Base-by-base conservation (phyloP, 2,888 invertebrate species). In the Phalera bucephala region DNA sequence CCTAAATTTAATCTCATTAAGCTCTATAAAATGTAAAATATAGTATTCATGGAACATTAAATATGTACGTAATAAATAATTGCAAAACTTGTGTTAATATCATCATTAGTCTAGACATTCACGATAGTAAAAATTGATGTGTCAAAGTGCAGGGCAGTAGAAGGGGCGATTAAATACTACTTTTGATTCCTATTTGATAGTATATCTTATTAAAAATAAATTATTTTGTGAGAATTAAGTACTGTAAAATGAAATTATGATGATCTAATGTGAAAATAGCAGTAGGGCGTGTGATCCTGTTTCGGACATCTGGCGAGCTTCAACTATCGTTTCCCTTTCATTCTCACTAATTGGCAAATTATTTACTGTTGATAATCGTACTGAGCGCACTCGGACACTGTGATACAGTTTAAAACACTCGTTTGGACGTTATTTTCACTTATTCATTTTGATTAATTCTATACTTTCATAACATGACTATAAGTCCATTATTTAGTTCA, bases 61-160 rank as follows among this genome's bases (percentile, higher is more conserved):
- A 47, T 59, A 56, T 39, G 62, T 72, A 61, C 47, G 64, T 65
- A 38, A 45, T 44, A 20, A 46, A 35, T 28, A 40, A 29, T 36
- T 33, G 33, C 20, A 26, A 27, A 15, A 34, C 32, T 39, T 38
- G 14, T 33, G 11, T 19, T 8, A 36, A 33, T 49, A 37, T 23
- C 30, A 27, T 29, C 31, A 11, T 15, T 33, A 47, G 31, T 35
- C 33, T 39, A 38, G 28, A 40, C 41, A 50, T 59, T 47, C 36
- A 61, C 33, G 43, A 40, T 40, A 53, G 57, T 67, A 64, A 69
- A 77, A 73, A 72, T 72, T 71, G 57, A 76, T 77, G 75, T 84
- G 86, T 86, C 85, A 84, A 78, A 79, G 74, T 80, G 66, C 70
- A 71, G 70, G 65, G 71, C 71, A 72, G 52, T 64, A 59, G 68